Percentiles rank a stretch among this genome's conserved stretches.
These are phyloP conservation scores for Aquatica leii DNA, from an alignment of 2,888 invertebrate genomes.

Conservation along the genomic window DNA sequence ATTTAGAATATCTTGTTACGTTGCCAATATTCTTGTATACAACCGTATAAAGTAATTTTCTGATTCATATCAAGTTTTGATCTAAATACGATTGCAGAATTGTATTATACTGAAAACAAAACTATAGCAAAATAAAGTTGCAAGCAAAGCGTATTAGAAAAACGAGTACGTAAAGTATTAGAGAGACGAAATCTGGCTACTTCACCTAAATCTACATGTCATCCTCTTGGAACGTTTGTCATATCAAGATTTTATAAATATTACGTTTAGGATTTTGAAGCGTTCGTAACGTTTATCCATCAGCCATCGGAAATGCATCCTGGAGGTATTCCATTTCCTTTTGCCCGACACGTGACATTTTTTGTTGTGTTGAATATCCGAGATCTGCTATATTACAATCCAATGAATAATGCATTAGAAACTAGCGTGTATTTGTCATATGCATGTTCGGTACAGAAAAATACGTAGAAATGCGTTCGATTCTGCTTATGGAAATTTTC, in stretches of 20 bases:
- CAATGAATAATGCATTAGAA: conserved; percentile 46
- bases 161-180: background rate
- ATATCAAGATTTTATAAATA: conserved; percentile 30
- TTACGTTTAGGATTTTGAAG: conserved; percentile 23
- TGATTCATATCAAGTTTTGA: background rate
- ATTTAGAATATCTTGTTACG: background rate
- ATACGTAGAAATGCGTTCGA: conserved; percentile 28
- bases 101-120: background rate
- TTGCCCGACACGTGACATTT: conserved; percentile 46
- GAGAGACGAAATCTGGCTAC: no score
- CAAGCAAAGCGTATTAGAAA: background rate
- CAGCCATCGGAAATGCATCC: conserved; percentile 45
- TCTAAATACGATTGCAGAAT: background rate
- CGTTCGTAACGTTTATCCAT: conserved; percentile 38
- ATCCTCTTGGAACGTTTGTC: conserved; percentile 22
- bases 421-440: conserved; percentile 38
- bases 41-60: conserved; percentile 5
- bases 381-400: conserved; percentile 43
- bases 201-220: conserved; percentile 25
- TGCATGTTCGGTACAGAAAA: conserved; percentile 21
- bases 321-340: conserved; percentile 48
- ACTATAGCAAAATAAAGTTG: background rate
- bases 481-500: conserved; percentile 31
- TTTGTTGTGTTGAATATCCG: conserved; percentile 44
- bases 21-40: conserved; percentile 4